Percentiles rank a stretch among this genome's conserved stretches.
These are phyloP conservation scores for Halcyon chelicuti DNA, from an alignment of 2,797 vertebrate species.

Conservation along the genomic window DNA sequence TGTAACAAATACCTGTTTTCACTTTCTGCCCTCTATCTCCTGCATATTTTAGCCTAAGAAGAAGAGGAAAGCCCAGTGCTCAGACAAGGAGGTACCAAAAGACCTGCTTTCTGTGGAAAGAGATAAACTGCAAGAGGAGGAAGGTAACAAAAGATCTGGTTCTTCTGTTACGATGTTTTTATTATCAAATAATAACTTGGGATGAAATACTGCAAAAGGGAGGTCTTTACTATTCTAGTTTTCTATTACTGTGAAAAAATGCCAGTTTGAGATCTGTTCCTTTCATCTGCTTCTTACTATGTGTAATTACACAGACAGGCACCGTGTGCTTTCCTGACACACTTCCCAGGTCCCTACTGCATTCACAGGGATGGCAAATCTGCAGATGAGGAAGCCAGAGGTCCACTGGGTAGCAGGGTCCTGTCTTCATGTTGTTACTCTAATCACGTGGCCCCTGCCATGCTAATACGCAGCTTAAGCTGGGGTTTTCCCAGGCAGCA, in stretches of 20 bases:
- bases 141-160: constrained; percentile 32
- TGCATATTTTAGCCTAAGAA: constrained; percentile 32
- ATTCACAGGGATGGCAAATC: not conserved
- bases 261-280: not conserved
- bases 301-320: accelerated
- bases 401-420: not conserved
- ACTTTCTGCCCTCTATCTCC: not conserved
- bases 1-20: not conserved
- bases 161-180: not conserved
- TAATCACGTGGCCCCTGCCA: not conserved
- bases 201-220: not conserved
- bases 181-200: not conserved
- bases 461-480: not conserved
- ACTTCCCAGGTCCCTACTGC: not conserved
- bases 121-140: constrained; percentile 51
- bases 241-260: not conserved
- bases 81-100: not conserved
- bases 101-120: constrained; percentile 21
- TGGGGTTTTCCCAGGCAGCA: not conserved
- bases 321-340: not conserved
- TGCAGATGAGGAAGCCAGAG: not conserved
- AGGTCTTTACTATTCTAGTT: not conserved
- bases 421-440: not conserved
- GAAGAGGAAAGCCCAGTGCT: constrained; percentile 42
- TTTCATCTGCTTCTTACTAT: not conserved